Percentiles rank a stretch among this genome's conserved stretches.
Conservation (phyloP, 2,113 vertebrate genomes). For the Neofelis nebulosa region DNA sequence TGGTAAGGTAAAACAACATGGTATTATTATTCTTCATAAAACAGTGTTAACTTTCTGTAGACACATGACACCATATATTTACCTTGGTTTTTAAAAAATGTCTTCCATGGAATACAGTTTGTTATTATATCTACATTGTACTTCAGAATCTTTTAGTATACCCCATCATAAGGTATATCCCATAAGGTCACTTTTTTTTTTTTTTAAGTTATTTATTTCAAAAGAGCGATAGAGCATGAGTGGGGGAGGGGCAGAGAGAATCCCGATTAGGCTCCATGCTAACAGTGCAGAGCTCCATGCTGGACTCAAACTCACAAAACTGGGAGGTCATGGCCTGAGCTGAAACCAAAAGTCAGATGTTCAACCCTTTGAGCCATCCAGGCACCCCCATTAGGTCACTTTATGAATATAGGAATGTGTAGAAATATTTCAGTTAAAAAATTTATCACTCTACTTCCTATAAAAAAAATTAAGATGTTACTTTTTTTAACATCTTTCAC, state of each 20-base stretch:
- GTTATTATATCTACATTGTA: neutral
- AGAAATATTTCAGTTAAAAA: constrained; percentile 30
- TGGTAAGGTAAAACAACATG: neutral
- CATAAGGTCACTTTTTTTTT: too few relatives aligned
- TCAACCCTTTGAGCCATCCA: too few relatives aligned
- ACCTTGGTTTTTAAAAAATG: neutral
- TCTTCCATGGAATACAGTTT: neutral
- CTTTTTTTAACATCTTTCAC: neutral
- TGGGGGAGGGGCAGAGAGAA: too few relatives aligned
- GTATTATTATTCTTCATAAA: neutral
- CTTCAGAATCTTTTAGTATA: neutral
- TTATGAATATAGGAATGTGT: neutral
- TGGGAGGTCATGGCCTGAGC: too few relatives aligned
- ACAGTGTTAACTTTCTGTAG: neutral
- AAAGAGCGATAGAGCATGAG: too few relatives aligned
- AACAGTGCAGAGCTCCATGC: too few relatives aligned
- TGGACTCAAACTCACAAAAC: too few relatives aligned
- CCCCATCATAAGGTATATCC: neutral
- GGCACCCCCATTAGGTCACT: neutral
- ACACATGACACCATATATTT: neutral
- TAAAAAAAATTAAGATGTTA: neutral
- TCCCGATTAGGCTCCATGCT: too few relatives aligned
- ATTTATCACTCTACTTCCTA: neutral
- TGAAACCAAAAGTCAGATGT: too few relatives aligned
- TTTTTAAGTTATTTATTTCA: too few relatives aligned